Evolutionary conservation across 2,888 invertebrate species (phyloP), one percentile per base, ranked within the genome.

Genomic region (Chrysodeixis includens): DNA sequence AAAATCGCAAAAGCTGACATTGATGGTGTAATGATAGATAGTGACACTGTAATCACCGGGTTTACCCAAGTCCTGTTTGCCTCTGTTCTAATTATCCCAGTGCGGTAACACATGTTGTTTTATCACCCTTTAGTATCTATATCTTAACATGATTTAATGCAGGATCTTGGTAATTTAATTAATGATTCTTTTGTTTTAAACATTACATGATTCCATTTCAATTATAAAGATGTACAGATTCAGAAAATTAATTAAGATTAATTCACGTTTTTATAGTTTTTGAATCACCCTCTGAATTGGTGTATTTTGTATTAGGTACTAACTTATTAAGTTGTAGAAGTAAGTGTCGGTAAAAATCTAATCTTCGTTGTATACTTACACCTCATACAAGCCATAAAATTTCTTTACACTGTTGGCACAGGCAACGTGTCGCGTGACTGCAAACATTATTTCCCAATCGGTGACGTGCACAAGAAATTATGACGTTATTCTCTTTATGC

Each of bases 381-480:
- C 14, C 20, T 20, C 53, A 58, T 20, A 67, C 51, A 56, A 69
- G 69, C 49, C 62, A 73, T 56, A 60, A 26, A 63, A 65, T 69
- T 76, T 80, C 76, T 78, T 79, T 58, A 66, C 72, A 67, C 74
- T 64, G 74, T 62, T 69, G 77, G 71, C 69, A 71, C 71, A 74
- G 78, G 76, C 68, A 74, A 71, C 49, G 35, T 56, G 44, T 88
- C 68, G 89, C 91, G 90, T 90, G 92, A 87, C 88, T 88, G 66
- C 78, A 68, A 56, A 71, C 81, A 89, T 88, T 88, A 88, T 86
- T 86, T 87, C 86, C 78, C 84, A 88, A 90, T 89, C 86, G 74
- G 86, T 94, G 92, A 93, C 93, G 93, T 90, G 82, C 81, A 73
- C 64, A 85, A 88, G 87, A 89, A 90, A 88, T 86, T 82, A 88